Evolutionary conservation across 2,888 invertebrate species (phyloP).

Genomic region (Siphonodentalium dalli): DNA sequence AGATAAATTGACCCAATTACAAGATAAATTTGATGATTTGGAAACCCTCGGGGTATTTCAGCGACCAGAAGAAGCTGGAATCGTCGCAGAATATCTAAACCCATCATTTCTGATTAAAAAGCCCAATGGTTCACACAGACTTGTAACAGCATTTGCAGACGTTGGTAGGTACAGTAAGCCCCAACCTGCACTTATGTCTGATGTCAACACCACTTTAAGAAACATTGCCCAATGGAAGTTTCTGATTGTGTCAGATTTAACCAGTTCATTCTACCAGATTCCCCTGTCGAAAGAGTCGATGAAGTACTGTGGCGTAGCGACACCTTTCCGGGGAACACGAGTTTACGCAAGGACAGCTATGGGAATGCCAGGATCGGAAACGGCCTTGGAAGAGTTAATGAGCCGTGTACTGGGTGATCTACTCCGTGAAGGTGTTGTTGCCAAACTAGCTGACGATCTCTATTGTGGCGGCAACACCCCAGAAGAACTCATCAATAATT

Average conservation of each 20-base stretch:
- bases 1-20: too few species aligned
- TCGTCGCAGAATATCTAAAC: too few species aligned
- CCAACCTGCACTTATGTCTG: too few species aligned
- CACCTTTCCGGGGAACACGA: conserved; percentile 23
- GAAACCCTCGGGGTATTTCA: too few species aligned
- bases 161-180: too few species aligned
- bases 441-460: conserved; percentile 21
- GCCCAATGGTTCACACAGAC: too few species aligned
- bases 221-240: conserved; percentile 28
- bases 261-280: conserved; percentile 35
- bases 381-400: conserved; percentile 33
- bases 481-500: conserved; percentile 5
- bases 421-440: conserved; percentile 9
- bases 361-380: conserved; percentile 41
- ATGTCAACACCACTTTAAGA: too few species aligned
- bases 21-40: too few species aligned
- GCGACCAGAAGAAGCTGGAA: too few species aligned
- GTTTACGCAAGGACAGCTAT: conserved; percentile 32
- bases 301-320: conserved; percentile 32
- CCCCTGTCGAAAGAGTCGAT: conserved; percentile 23
- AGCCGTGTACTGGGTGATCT: conserved; percentile 24
- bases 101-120: too few species aligned
- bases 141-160: too few species aligned
- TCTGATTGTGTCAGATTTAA: conserved; percentile 26
- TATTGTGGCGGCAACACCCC: conserved; percentile 18